These are phyloP conservation scores for Labrus mixtus DNA, from an alignment of 2,113 vertebrate species.

Conservation along the genomic window DNA sequence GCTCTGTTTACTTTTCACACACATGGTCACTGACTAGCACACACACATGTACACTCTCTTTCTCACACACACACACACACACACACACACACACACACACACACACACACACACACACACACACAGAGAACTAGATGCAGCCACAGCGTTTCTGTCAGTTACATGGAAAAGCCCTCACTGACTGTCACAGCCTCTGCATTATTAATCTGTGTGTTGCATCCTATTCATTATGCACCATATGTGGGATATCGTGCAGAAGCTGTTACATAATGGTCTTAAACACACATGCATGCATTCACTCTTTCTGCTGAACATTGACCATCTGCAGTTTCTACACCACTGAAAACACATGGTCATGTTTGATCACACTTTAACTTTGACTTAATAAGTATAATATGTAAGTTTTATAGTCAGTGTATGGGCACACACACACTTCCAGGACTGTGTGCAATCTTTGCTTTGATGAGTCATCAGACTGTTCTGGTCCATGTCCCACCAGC, in stretches of 20 bases:
- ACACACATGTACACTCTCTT: background rate
- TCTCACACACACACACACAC: background rate
- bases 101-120: background rate
- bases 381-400: background rate
- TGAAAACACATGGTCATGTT: background rate
- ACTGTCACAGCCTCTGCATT: conserved; percentile 18
- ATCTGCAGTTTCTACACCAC: background rate
- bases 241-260: conserved; percentile 3
- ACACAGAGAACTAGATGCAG: background rate
- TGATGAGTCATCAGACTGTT: conserved; percentile 23
- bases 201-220: conserved; percentile 38
- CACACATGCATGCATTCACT: background rate
- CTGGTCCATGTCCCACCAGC: background rate
- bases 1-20: conserved; percentile 28
- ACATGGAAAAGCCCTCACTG: conserved; percentile 45
- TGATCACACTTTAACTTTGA: background rate
- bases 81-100: background rate
- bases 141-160: conserved; percentile 9
- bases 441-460: background rate
- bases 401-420: background rate
- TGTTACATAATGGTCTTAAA: conserved; percentile 32
- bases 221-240: conserved; percentile 28
- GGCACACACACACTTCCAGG: background rate
- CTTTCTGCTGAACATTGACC: background rate
- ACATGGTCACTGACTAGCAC: background rate